A percentile compares a stretch with the other conserved stretches of the same genome.
These are phyloP conservation scores for Clostera curtula DNA, from an alignment of 2,888 invertebrate genomes.

Conservation along the genomic window DNA sequence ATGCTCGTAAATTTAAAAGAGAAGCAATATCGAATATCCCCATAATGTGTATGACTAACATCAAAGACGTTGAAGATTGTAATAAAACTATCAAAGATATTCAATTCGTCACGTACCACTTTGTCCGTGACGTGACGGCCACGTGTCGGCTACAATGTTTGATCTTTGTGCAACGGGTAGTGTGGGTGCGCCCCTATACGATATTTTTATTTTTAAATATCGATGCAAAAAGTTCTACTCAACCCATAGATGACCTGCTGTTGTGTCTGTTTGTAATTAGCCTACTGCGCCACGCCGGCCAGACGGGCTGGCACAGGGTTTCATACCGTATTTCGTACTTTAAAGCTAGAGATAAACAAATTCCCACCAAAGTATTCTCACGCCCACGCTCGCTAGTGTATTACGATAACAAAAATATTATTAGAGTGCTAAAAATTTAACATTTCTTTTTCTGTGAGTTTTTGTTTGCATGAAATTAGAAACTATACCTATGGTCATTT, in stretches of 20 bases:
- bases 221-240: too few species aligned
- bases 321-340: too few species aligned
- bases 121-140: conserved; percentile 26
- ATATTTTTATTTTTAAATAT: conserved; percentile 10
- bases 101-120: conserved; percentile 34
- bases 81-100: conserved; percentile 17
- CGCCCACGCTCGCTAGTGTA: too few species aligned
- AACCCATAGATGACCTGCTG: too few species aligned
- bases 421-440: too few species aligned
- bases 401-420: too few species aligned
- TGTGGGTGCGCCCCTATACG: conserved; percentile 5
- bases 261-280: too few species aligned
- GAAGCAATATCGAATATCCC: not conserved
- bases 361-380: conserved; percentile 36
- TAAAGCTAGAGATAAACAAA: conserved; percentile 21
- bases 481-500: too few species aligned
- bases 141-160: conserved; percentile 48
- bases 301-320: too few species aligned
- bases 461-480: too few species aligned
- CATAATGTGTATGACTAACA: conserved; percentile 1
- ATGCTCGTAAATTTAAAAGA: not conserved
- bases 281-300: too few species aligned
- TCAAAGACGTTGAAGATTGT: conserved; percentile 11
- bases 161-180: conserved; percentile 33
- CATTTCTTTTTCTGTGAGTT: too few species aligned